Evolutionary conservation across 1,140 invertebrate genomes (phyloP).

Genomic region (Ooceraea biroi): DNA sequence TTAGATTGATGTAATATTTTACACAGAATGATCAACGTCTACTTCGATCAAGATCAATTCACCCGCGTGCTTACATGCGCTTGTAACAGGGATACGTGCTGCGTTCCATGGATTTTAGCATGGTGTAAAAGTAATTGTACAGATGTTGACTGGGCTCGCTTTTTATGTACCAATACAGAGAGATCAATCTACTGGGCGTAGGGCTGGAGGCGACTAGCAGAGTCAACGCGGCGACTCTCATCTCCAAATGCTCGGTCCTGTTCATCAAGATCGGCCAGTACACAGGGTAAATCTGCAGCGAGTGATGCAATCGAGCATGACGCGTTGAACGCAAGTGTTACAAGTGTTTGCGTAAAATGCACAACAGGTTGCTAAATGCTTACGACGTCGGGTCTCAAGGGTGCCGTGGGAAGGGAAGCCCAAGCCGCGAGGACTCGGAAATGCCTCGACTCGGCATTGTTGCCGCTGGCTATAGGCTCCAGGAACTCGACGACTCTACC

Average conservation of each 20-base stretch:
- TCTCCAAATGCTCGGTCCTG: constrained; percentile 89
- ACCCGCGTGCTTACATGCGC: constrained; percentile 86
- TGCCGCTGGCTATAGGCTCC: constrained; percentile 87
- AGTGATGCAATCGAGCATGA: constrained; percentile 10
- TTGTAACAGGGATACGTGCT: constrained; percentile 89
- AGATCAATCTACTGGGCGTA: constrained; percentile 88
- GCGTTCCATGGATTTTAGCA: constrained; percentile 89
- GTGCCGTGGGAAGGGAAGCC: constrained; percentile 87
- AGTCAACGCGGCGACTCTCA: constrained; percentile 89
- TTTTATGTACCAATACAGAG: constrained; percentile 90
- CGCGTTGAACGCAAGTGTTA: not conserved
- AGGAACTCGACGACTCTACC: constrained; percentile 88
- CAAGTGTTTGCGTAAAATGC: not conserved
- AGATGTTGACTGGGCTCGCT: constrained; percentile 88
- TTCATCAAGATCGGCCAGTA: constrained; percentile 91
- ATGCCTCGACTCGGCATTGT: constrained; percentile 85
- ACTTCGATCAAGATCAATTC: not conserved
- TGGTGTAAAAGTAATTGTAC: constrained; percentile 91
- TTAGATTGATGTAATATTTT: not conserved
- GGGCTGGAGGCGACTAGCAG: constrained; percentile 88
- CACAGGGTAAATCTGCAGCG: constrained; percentile 87
- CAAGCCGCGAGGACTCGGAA: constrained; percentile 88
- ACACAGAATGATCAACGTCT: not conserved
- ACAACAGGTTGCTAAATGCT: constrained; percentile 40
- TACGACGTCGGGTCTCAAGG: constrained; percentile 87